Percentiles rank a stretch among this genome's conserved stretches.
These are phyloP conservation scores for Scomber scombrus DNA, from an alignment of 2,113 vertebrate genomes.

Conservation along the genomic window DNA sequence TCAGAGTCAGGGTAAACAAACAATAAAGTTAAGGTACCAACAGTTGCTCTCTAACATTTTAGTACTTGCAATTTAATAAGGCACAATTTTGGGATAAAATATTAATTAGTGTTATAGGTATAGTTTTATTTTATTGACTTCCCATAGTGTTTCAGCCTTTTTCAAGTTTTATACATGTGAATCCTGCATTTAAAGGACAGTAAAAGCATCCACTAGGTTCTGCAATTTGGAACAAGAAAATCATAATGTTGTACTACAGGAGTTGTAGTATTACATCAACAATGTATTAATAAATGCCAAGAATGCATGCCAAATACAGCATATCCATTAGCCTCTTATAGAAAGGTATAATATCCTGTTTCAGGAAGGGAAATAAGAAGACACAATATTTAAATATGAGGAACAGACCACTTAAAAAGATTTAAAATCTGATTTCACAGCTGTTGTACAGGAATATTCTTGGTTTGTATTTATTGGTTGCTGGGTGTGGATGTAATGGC, in stretches of 20 bases:
- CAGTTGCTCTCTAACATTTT: neutral
- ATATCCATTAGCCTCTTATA: neutral
- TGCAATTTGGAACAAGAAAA: neutral
- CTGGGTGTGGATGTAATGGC: neutral
- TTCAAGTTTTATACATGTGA: neutral
- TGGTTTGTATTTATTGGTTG: neutral
- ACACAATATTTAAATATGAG: neutral
- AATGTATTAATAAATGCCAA: neutral
- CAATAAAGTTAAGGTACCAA: too few species aligned
- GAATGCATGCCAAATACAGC: neutral
- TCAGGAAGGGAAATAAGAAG: neutral
- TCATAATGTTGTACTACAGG: neutral
- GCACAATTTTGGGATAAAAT: neutral
- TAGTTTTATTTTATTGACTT: conserved; percentile 1
- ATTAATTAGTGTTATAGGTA: too few species aligned
- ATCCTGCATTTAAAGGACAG: neutral
- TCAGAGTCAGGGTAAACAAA: neutral
- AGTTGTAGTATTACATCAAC: neutral
- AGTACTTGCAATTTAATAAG: neutral
- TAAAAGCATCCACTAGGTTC: neutral
- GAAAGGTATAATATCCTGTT: neutral
- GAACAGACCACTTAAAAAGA: neutral
- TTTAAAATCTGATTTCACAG: neutral
- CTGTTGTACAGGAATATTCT: neutral
- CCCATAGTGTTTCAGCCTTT: neutral